A percentile compares a stretch with the other conserved stretches of the same genome.
These are phyloP conservation scores for Hirtodrosophila histrioides DNA, from an alignment of 2,888 invertebrate genomes.

Conservation along the genomic window DNA sequence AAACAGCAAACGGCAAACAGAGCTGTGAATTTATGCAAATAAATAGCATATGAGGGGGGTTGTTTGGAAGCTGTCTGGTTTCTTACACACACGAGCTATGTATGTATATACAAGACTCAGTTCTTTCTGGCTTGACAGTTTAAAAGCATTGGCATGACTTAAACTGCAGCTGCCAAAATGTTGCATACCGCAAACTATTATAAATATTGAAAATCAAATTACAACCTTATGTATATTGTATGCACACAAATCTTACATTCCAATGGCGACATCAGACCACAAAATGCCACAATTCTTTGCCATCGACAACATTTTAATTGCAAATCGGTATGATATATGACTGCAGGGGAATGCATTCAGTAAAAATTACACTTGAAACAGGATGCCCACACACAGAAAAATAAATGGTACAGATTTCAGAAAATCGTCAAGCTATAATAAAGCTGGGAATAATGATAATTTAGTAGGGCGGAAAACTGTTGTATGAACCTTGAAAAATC, in stretches of 20 bases:
- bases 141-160: conserved; percentile 11
- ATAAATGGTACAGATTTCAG: too few species aligned
- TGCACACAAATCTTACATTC: conserved; percentile 11
- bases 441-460: too few species aligned
- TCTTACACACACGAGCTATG: not conserved
- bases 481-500: too few species aligned
- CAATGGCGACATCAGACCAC: not conserved
- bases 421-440: too few species aligned
- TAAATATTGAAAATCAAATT: conserved; percentile 51
- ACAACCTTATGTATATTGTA: conserved; percentile 7
- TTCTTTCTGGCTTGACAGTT: conserved; percentile 1
- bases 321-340: conserved; percentile 55
- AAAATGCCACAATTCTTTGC: conserved; percentile 6
- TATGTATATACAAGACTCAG: too few species aligned
- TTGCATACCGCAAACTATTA: conserved; percentile 20
- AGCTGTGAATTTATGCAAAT: conserved; percentile 40
- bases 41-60: not conserved
- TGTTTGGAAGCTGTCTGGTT: not conserved
- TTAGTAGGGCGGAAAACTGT: too few species aligned
- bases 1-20: conserved; percentile 32
- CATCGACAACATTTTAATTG: conserved; percentile 76
- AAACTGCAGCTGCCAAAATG: conserved; percentile 1
- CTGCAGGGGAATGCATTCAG: not conserved
- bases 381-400: not conserved
- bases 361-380: too few species aligned